phyloP scores from a whole-genome alignment of 2,797 vertebrate genomes.

The Moxostoma hubbsi region DNA sequence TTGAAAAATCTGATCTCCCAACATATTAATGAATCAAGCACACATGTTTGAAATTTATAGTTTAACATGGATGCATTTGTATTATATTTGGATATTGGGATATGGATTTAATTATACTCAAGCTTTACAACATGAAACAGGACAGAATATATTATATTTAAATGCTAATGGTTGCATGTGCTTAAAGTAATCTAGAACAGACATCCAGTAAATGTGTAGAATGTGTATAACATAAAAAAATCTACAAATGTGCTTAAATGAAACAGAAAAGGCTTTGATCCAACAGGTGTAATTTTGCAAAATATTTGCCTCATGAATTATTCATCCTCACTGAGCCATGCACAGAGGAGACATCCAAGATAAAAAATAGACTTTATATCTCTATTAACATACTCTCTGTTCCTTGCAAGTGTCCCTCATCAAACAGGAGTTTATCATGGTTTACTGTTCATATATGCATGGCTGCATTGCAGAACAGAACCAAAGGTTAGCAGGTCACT shows the following conservation, averaged over 20 bases:
- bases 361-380: not conserved
- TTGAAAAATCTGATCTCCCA: not conserved
- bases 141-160: not conserved
- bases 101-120: not conserved
- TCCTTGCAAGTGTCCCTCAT: not conserved
- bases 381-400: not conserved
- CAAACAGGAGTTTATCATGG: constrained; percentile 32
- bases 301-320: constrained; percentile 52
- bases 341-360: constrained; percentile 60
- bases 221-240: constrained; percentile 25
- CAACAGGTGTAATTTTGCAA: constrained; percentile 67
- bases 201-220: not conserved
- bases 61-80: not conserved
- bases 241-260: constrained; percentile 60
- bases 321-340: constrained; percentile 61
- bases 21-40: not conserved
- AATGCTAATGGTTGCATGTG: constrained; percentile 10
- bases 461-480: constrained; percentile 52
- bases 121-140: not conserved
- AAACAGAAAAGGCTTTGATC: constrained; percentile 43
- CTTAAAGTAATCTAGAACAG: not conserved
- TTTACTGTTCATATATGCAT: constrained; percentile 64
- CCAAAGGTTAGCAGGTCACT: constrained; percentile 76
- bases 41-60: not conserved
- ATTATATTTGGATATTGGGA: not conserved